Conservation (phyloP, 2,113 vertebrate genomes). For the Carassius gibelio region DNA sequence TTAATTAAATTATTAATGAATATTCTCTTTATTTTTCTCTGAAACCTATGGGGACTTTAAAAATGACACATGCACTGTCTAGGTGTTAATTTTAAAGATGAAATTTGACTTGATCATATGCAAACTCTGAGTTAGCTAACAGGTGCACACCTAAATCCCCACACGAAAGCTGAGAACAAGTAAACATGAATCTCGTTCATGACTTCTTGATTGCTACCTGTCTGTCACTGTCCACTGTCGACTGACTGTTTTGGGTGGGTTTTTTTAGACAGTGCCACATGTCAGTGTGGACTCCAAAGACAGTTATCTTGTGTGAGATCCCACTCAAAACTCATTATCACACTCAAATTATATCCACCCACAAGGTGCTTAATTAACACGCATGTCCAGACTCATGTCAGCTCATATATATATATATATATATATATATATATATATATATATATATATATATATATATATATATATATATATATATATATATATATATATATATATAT, state of each 20-base stretch:
- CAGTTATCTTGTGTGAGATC: conserved; percentile 66
- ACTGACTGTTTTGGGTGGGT: conserved; percentile 10
- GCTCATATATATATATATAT: conserved; percentile 77
- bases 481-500: too few species aligned
- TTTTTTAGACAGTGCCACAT: conserved; percentile 6
- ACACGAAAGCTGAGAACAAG: neutral
- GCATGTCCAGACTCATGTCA: conserved; percentile 73
- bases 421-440: too few species aligned
- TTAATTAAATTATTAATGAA: neutral
- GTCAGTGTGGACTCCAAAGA: conserved; percentile 56
- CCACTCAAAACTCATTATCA: conserved; percentile 76
- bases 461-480: too few species aligned
- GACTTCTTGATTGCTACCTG: conserved; percentile 19
- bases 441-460: too few species aligned
- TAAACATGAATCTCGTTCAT: neutral
- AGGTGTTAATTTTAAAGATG: neutral
- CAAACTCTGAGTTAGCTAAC: neutral
- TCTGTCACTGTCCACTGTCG: conserved; percentile 26
- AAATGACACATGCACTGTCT: neutral
- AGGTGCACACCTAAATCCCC: neutral
- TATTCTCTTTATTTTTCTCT: neutral
- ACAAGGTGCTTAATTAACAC: conserved; percentile 80
- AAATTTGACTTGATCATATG: neutral
- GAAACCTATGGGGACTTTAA: neutral
- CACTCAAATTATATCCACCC: conserved; percentile 78